Conservation (phyloP, 2,888 invertebrate genomes). For the Drosophila antonietae region DNA sequence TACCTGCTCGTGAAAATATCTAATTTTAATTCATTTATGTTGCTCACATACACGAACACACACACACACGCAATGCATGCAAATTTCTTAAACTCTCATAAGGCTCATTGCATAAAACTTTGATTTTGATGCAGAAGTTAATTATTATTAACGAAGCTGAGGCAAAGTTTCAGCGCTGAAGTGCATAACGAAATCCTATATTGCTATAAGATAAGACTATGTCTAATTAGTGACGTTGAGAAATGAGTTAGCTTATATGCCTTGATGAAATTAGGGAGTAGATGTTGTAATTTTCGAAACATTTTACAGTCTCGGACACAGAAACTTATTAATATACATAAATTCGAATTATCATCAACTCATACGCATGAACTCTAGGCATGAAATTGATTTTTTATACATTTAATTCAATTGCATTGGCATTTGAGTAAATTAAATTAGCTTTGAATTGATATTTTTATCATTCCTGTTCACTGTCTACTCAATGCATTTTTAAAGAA, state of each 20-base stretch:
- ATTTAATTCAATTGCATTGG: background rate
- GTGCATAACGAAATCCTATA: background rate
- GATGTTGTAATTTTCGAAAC: background rate
- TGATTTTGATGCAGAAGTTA: slow-evolving; percentile 20
- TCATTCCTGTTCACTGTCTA: background rate
- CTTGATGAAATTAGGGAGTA: background rate
- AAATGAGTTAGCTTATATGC: background rate
- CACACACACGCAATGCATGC: background rate
- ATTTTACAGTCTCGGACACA: background rate
- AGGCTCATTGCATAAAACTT: slow-evolving; percentile 23
- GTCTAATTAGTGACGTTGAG: background rate
- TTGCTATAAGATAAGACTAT: background rate
- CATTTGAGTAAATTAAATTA: background rate
- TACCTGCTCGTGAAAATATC: background rate
- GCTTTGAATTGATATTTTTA: background rate
- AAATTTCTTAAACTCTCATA: background rate
- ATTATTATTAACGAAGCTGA: background rate
- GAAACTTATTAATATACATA: background rate
- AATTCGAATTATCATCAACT: background rate
- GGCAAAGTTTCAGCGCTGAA: background rate
- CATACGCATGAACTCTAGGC: background rate
- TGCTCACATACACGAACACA: slow-evolving; percentile 5
- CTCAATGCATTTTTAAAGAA: background rate
- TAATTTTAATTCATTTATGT: slow-evolving; percentile 52
- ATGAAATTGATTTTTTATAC: background rate